Percentiles rank a stretch among this genome's conserved stretches.
phyloP scores from a whole-genome alignment of 2,113 vertebrate species.

The Carollia perspicillata region DNA sequence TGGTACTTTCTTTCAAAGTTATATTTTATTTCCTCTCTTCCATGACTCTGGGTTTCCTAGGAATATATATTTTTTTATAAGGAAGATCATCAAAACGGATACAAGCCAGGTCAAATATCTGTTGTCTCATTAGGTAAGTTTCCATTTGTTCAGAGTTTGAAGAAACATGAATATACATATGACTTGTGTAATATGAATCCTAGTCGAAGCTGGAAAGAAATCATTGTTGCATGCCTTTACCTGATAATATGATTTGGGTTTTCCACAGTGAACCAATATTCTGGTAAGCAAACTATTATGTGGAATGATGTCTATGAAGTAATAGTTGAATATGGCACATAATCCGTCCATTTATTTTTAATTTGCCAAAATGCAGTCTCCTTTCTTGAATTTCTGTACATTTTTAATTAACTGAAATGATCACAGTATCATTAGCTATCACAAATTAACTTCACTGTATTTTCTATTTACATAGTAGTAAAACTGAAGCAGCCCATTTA shows the following conservation, averaged over 20 bases:
- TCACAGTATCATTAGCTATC: not conserved
- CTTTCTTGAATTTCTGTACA: conserved; percentile 21
- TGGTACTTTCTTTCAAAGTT: not conserved
- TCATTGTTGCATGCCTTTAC: conserved; percentile 18
- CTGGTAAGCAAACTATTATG: conserved; percentile 5
- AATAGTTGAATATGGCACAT: not conserved
- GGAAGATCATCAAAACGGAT: conserved; percentile 1
- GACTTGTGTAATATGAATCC: conserved; percentile 6
- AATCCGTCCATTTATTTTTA: conserved; percentile 23
- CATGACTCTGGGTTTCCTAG: not conserved
- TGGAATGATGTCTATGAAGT: conserved; percentile 8
- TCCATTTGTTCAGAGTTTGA: conserved; percentile 56
- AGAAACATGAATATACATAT: conserved; percentile 37
- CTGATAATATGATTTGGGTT: conserved; percentile 41
- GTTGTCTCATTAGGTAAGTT: conserved; percentile 53
- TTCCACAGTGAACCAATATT: conserved; percentile 36
- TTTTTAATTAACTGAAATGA: not conserved
- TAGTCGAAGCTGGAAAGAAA: conserved; percentile 21
- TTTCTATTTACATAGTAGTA: not conserved
- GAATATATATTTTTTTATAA: not conserved
- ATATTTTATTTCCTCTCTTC: not conserved
- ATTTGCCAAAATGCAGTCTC: not conserved
- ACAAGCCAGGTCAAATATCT: conserved; percentile 45
- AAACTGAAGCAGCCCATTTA: conserved; percentile 21
- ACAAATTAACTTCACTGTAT: not conserved